Evolutionary conservation across 1,140 invertebrate genomes (phyloP), one percentile per base, ranked within the genome.

Genomic region (Agrilus planipennis): DNA sequence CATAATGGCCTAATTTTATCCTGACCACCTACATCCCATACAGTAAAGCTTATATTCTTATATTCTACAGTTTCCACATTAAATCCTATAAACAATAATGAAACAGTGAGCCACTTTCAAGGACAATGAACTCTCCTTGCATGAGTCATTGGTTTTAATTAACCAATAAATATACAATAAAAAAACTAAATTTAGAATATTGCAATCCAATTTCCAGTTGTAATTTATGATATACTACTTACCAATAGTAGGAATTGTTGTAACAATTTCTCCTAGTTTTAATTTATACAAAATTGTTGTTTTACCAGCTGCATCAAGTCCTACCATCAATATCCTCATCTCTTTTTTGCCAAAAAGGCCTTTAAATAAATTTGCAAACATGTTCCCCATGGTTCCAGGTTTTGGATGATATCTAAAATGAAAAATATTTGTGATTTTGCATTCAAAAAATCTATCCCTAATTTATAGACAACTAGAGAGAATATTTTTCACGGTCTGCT

Each of bases 271-370:
- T 64, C 93, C 93, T 74, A 98, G 80, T 80, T 98, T 97, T 63
- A 99, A 79, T 81, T 97, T 97, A 77, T 98, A 97, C 70, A 98
- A 76, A 70, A 98, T 98, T 70, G 94, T 98, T 58, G 94, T 98
- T 84, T 98, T 98, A 74, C 94, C 94, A 70, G 94, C 94, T 58
- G 91, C 92, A 77, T 98, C 94, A 52, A 98, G 77, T 60, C 93
- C 93, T 53, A 81, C 92, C 91, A 95, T 95, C 66, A 95, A 76
- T 80, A 94, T 94, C 72, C 90, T 84, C 89, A 95, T 94, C 75
- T 95, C 90, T 65, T 93, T 94, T 72, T 95, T 95, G 72, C 90
- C 91, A 71, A 95, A 94, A 49, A 95, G 84, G 74, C 89, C 89
- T 81, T 93, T 93, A 67, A 84, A 84, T 69, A 85, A 76, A 68